Evolutionary conservation across 2,797 vertebrate genomes (phyloP), one percentile per base, ranked within the genome.

Genomic region (Aythya fuligula): DNA sequence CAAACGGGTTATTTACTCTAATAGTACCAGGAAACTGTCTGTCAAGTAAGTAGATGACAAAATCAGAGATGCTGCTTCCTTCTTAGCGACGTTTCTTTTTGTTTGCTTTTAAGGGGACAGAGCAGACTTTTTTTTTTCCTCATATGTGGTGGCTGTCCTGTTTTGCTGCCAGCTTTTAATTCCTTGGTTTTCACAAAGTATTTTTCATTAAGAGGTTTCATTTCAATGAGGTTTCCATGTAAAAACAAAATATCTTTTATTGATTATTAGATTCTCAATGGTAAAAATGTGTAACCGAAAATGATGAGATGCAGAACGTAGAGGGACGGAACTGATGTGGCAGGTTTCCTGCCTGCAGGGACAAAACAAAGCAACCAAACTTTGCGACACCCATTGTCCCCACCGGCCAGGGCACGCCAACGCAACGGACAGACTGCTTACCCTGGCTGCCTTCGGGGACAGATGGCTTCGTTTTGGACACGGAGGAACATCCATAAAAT

Each of bases 401-500:
- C 71, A 54, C 58, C 15, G 69, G 76, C 89, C 97, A 96, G 97
- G 97, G 97, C 94, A 98, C 97, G 98, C 96, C 96, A 98, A 97
- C 87, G 86, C 98, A 61, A 97, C 70, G 88, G 97, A 97, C 97
- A 97, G 98, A 98, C 78, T 83, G 87, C 88, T 93, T 95, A 91
- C 78, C 88, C 80, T 91, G 96, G 98, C 98, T 97, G 97, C 98
- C 98, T 97, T 89, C 98, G 97, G 97, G 98, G 98, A 98, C 97
- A 97, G 96, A 97, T 96, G 96, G 97, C 97, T 98, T 98, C 95
- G 58, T 98, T 97, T 97, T 94, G 97, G 97, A 97, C 97, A 84
- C 97, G 97, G 98, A 98, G 98, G 97, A 98, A 97, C 91, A 96
- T 97, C 97, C 98, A 97, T 98, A 98, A 99, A 98, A 98, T 99